phyloP scores from a whole-genome alignment of 2,113 vertebrate species.

The Heterotis niloticus region DNA sequence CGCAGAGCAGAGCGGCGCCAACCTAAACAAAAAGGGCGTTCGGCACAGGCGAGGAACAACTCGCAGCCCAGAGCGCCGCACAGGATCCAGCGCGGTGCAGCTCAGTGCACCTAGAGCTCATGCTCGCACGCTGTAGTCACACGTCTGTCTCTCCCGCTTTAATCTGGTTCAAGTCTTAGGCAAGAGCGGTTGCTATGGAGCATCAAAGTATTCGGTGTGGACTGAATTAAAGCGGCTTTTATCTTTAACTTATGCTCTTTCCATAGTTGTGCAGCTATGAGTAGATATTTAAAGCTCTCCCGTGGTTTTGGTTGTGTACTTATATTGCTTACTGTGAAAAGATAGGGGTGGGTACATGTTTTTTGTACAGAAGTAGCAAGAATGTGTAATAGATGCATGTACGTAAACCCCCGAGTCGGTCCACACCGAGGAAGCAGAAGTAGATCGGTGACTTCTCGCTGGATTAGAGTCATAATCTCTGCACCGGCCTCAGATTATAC shows the following conservation, averaged over 20 bases:
- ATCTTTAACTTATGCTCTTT: too few species aligned
- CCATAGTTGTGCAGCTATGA: neutral
- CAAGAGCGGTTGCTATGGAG: too few species aligned
- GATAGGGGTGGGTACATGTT: neutral
- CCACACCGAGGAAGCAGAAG: neutral
- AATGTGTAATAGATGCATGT: neutral
- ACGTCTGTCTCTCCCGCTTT: neutral
- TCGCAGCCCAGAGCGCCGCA: neutral
- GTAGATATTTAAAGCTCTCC: neutral
- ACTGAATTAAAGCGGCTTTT: too few species aligned
- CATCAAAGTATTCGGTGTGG: too few species aligned
- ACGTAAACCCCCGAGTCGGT: neutral
- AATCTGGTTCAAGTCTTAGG: too few species aligned
- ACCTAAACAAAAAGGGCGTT: neutral
- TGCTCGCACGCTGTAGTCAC: neutral
- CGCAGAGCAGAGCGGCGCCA: neutral
- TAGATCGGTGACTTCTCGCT: neutral
- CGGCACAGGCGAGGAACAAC: neutral
- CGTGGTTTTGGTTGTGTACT: neutral
- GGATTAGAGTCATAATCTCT: slow-evolving; percentile 37
- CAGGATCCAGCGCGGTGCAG: neutral
- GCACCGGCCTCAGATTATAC: slow-evolving; percentile 35
- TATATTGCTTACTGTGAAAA: neutral
- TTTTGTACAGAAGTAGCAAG: neutral
- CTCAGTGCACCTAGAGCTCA: neutral